phyloP scores from a whole-genome alignment of 1,140 invertebrate genomes.

The Ostrea denselamellosa region DNA sequence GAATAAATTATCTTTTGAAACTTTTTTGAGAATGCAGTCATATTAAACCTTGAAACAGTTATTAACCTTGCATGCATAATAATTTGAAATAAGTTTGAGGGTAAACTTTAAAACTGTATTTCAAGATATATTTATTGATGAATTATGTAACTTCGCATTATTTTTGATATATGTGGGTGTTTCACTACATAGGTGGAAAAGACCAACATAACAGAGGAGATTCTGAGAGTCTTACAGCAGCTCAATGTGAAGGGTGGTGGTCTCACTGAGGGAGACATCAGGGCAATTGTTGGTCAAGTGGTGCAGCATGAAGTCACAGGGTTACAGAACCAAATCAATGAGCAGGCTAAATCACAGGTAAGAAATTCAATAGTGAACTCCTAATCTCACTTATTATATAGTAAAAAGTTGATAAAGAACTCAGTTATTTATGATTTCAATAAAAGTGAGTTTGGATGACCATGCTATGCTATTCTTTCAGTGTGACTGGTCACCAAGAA shows the following conservation, averaged over 20 bases:
- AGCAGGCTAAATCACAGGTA: not conserved
- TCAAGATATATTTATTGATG: not conserved
- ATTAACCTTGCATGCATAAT: no score
- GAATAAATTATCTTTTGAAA: no score
- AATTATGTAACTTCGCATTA: not conserved
- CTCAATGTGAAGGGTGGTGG: not conserved
- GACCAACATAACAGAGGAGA: not conserved
- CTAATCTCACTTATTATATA: no score
- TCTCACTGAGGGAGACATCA: not conserved
- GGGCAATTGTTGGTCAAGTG: not conserved
- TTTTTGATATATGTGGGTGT: not conserved
- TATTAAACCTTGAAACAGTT: no score
- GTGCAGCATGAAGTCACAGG: slow-evolving; percentile 1
- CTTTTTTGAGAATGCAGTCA: no score
- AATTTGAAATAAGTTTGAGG: no score
- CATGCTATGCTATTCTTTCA: no score
- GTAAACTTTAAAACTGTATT: not conserved
- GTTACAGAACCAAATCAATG: not conserved
- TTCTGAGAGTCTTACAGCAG: not conserved
- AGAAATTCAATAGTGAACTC: not conserved
- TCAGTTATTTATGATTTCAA: no score
- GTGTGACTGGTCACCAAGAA: no score
- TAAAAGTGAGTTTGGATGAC: no score
- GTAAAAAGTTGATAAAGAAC: no score
- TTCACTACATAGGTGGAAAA: not conserved